Evolutionary conservation across 2,113 vertebrate genomes (phyloP), one percentile per base, ranked within the genome.

Genomic region (Trogon melanurus): DNA sequence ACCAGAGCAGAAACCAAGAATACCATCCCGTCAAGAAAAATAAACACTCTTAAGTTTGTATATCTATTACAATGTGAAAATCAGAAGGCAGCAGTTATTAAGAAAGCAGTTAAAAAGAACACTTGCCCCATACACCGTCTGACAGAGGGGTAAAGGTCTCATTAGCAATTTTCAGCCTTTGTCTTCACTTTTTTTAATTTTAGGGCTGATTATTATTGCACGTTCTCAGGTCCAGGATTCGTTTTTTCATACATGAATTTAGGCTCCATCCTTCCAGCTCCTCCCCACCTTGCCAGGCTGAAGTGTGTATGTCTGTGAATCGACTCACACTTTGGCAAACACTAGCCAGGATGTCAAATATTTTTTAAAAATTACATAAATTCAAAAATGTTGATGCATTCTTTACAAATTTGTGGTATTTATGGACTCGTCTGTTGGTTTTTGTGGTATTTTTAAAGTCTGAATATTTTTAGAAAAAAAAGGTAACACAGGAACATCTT

Each of bases 201-300:
- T 58, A 45, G 6, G 36, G 4, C 13, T 83, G 11, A 32, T 60
- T 47, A 38, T 70, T 83, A 6, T 50, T 61, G 8, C 2, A 34
- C 3, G 8, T 70, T 69, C 16, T 48, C 10, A 29, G 2, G 0
- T 64, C 17, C 6, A 10, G 13, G 7, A 51, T 79, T 85, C 0
- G 5, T 50, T 85, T 91, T 91, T 78, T 45, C 30, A 8, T 57
- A 11, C 21, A 20, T 27, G 10, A 71, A 57, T 72, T 69, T 34
- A 38, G 23, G 11, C 9, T 92, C 29, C 32, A 22, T 48, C 10
- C 26, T 73, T 91, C 26, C 13, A 89, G 11, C 56, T 79, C 36
- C 15, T 65, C 5, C 53, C 6, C 56, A 9, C 7, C 34, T 91
- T 72, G 11, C 72, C 1, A 1, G 34, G 38, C 26, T 25, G 38